A percentile compares a stretch with the other conserved stretches of the same genome.
These are phyloP conservation scores for Acanthurus tractus DNA, from an alignment of 2,797 vertebrate genomes.

Conservation along the genomic window DNA sequence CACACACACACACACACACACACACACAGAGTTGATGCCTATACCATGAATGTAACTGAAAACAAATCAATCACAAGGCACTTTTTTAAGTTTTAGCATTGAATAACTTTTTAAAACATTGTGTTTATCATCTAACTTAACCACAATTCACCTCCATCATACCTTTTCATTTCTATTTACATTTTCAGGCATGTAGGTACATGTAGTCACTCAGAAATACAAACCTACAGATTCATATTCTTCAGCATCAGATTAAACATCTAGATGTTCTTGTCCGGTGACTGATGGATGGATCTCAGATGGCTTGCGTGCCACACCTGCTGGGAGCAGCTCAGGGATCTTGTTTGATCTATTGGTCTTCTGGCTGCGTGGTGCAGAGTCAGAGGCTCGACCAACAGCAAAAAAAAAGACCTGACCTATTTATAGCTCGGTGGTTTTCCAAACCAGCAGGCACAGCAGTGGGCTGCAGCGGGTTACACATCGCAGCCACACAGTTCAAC, in stretches of 20 bases:
- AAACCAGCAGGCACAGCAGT: conserved; percentile 29
- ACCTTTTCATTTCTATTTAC: neutral
- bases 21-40: no score
- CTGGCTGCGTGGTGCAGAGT: conserved; percentile 48
- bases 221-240: neutral
- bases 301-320: conserved; percentile 62
- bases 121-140: neutral
- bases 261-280: neutral
- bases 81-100: neutral
- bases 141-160: neutral
- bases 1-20: no score
- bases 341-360: conserved; percentile 31
- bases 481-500: neutral
- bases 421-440: conserved; percentile 72
- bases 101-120: neutral
- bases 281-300: neutral
- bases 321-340: conserved; percentile 38
- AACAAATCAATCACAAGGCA: neutral
- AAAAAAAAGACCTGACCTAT: conserved; percentile 54
- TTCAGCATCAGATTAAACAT: neutral
- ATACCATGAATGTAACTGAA: no score
- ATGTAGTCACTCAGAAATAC: neutral
- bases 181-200: neutral
- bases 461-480: conserved; percentile 15
- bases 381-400: conserved; percentile 42